Conservation (phyloP, 2,797 vertebrate species). For the Poecilia picta region DNA sequence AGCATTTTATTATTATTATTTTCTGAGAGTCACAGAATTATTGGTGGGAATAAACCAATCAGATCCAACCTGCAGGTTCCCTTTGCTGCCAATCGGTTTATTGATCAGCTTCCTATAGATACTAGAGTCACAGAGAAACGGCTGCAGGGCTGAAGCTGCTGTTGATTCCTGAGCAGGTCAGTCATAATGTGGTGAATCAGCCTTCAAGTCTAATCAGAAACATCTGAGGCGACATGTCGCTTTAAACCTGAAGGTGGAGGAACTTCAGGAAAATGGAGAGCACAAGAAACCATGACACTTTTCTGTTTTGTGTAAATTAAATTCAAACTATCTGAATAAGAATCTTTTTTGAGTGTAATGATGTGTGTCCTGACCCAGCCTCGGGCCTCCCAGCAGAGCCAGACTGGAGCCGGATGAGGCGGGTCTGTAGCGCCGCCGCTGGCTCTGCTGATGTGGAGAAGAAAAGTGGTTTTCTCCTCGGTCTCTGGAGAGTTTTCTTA, state of each 20-base stretch:
- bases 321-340: not conserved
- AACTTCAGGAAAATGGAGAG: not conserved
- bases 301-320: not conserved
- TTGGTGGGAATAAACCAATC: slow-evolving; percentile 30
- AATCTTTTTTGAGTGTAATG: not conserved
- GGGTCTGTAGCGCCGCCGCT: not conserved
- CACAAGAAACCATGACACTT: not conserved
- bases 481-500: slow-evolving; percentile 6
- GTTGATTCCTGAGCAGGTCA: slow-evolving; percentile 26
- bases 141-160: slow-evolving; percentile 49
- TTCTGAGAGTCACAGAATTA: slow-evolving; percentile 3
- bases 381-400: too few relatives aligned
- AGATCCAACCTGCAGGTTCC: slow-evolving; percentile 43
- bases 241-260: not conserved
- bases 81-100: slow-evolving; percentile 48
- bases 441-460: slow-evolving; percentile 7
- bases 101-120: slow-evolving; percentile 59
- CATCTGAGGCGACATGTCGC: slow-evolving; percentile 1
- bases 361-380: not conserved
- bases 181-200: slow-evolving; percentile 32
- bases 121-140: slow-evolving; percentile 55
- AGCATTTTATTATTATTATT: not conserved
- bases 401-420: not conserved
- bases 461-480: slow-evolving; percentile 3
- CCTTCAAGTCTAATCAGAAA: slow-evolving; percentile 40